A percentile compares a stretch with the other conserved stretches of the same genome.
phyloP scores from a whole-genome alignment of 1,140 invertebrate genomes.

The Heliothis virescens region DNA sequence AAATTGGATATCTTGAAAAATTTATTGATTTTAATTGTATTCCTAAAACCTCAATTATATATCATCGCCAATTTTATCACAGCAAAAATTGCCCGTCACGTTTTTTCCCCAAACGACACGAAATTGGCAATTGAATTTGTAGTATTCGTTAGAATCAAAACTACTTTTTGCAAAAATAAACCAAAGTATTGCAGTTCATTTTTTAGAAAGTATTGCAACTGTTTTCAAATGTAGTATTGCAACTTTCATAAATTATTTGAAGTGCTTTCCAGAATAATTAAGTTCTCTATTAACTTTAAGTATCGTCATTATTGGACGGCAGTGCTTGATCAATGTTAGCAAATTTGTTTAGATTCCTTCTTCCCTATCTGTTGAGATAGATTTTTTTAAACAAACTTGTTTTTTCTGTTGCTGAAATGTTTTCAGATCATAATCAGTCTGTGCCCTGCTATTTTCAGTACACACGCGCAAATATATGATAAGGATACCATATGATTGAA shows the following conservation, averaged over 20 bases:
- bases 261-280: constrained; percentile 35
- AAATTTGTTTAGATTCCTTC: not conserved
- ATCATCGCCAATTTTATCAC: not conserved
- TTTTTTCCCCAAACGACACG: not conserved
- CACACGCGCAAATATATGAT: no score
- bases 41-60: not conserved
- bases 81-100: constrained; percentile 17
- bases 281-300: constrained; percentile 35
- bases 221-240: no score
- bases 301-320: constrained; percentile 34
- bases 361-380: not conserved
- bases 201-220: not conserved
- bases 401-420: no score
- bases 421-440: no score
- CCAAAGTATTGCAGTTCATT: not conserved
- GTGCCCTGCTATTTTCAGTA: no score
- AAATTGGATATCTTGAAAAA: not conserved
- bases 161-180: not conserved
- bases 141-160: not conserved
- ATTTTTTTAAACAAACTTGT: no score
- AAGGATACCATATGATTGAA: no score
- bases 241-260: constrained; percentile 19
- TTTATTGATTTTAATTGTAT: not conserved
- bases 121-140: constrained; percentile 14
- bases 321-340: constrained; percentile 7